Evolutionary conservation across 2,888 invertebrate species (phyloP).

Genomic region (Tetragnatha montana): DNA sequence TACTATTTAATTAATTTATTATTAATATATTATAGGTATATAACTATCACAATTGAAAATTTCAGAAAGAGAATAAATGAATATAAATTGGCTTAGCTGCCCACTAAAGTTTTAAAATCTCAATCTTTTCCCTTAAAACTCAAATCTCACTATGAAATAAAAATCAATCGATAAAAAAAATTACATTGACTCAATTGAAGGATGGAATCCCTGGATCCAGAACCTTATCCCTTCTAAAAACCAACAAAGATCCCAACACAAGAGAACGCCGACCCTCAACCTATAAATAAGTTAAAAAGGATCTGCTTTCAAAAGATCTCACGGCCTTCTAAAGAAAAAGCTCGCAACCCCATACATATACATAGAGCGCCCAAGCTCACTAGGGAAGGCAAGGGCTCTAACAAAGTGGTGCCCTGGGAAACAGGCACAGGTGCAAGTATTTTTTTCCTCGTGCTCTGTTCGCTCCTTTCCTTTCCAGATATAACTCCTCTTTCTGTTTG

Average conservation of each 20-base stretch:
- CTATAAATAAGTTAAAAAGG: conserved; percentile 2
- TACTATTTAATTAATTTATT: too few species aligned
- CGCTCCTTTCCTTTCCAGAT: not conserved
- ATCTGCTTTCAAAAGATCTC: conserved; percentile 7
- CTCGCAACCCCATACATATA: conserved; percentile 24
- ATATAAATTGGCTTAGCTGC: too few species aligned
- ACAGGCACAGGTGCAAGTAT: conserved; percentile 45
- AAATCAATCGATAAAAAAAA: not conserved
- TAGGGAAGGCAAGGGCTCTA: conserved; percentile 25
- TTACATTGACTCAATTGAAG: not conserved
- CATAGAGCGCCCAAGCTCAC: conserved; percentile 8
- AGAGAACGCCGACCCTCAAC: not conserved
- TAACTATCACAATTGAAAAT: too few species aligned
- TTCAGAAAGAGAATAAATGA: too few species aligned
- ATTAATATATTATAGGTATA: too few species aligned
- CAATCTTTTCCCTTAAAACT: too few species aligned
- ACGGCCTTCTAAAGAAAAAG: not conserved
- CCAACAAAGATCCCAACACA: not conserved
- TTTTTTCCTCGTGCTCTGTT: conserved; percentile 19
- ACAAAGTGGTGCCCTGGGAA: conserved; percentile 57
- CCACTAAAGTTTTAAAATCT: too few species aligned
- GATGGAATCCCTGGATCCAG: not conserved
- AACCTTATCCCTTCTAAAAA: not conserved
- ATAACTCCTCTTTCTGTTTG: not conserved
- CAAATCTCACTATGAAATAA: not conserved